These are phyloP conservation scores for Silurus aristotelis DNA, from an alignment of 2,797 vertebrate species.

Conservation along the genomic window DNA sequence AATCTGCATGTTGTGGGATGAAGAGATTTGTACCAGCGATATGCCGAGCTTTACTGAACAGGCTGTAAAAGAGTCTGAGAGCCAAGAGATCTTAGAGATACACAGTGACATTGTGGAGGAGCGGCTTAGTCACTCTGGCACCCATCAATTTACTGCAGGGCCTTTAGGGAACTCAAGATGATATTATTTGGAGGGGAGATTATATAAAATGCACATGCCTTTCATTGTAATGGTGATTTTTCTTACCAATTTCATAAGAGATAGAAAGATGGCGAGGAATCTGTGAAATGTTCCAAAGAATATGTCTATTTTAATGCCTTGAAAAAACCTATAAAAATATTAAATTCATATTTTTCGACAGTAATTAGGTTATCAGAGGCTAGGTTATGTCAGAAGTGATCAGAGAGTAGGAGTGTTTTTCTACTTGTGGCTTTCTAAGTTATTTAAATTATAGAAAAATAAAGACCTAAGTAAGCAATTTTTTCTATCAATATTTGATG, in stretches of 20 bases:
- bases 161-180: conserved; percentile 38
- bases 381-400: conserved; percentile 20
- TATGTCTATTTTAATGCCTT: conserved; percentile 37
- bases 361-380: conserved; percentile 43
- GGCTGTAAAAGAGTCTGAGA: conserved; percentile 30
- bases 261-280: background rate
- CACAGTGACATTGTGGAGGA: conserved; percentile 40
- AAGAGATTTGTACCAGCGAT: conserved; percentile 25
- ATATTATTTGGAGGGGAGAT: conserved; percentile 41
- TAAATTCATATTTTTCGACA: conserved; percentile 47
- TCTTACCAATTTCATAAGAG: conserved; percentile 20
- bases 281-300: conserved; percentile 14
- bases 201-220: conserved; percentile 40
- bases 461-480: conserved; percentile 32
- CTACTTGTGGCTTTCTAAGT: conserved; percentile 17
- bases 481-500: background rate
- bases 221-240: conserved; percentile 25
- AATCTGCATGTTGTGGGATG: conserved; percentile 33
- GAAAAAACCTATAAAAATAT: conserved; percentile 29
- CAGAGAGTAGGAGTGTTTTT: conserved; percentile 21
- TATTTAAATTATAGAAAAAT: conserved; percentile 9
- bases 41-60: conserved; percentile 37
- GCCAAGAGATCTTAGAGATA: conserved; percentile 37
- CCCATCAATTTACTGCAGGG: conserved; percentile 37
- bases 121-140: conserved; percentile 47